Evolutionary conservation across 2,888 invertebrate species (phyloP).

Genomic region (Apotomis capreana): DNA sequence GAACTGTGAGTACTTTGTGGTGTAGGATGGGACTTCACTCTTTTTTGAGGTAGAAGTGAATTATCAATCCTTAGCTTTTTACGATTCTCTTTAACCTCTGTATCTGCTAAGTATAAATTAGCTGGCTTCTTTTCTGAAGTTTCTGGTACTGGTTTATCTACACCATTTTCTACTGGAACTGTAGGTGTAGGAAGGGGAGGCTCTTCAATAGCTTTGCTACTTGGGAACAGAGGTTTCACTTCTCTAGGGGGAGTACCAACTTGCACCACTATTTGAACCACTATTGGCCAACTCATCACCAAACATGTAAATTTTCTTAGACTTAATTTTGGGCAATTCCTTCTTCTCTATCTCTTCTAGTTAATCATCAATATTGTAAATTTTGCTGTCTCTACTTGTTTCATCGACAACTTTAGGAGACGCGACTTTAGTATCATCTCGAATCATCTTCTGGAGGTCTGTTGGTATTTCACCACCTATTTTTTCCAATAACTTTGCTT

Average conservation of each 20-base stretch:
- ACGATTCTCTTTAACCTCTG: slow-evolving; percentile 61
- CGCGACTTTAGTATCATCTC: slow-evolving; percentile 60
- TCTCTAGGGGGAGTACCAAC: slow-evolving; percentile 32
- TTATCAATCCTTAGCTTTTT: slow-evolving; percentile 77
- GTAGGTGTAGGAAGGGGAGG: slow-evolving; percentile 53
- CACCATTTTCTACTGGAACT: slow-evolving; percentile 52
- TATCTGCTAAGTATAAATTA: slow-evolving; percentile 69
- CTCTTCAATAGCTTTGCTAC: slow-evolving; percentile 56
- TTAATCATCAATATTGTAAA: slow-evolving; percentile 67
- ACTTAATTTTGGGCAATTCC: slow-evolving; percentile 67
- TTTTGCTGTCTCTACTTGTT: slow-evolving; percentile 49
- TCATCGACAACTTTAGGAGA: slow-evolving; percentile 58
- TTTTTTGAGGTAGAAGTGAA: slow-evolving; percentile 70
- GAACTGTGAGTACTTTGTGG: slow-evolving; percentile 75
- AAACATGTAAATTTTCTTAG: slow-evolving; percentile 57
- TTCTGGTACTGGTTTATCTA: slow-evolving; percentile 50
- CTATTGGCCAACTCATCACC: slow-evolving; percentile 46
- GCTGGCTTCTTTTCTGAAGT: slow-evolving; percentile 64
- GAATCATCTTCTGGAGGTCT: slow-evolving; percentile 75
- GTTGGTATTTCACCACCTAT: slow-evolving; percentile 80
- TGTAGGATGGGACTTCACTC: slow-evolving; percentile 65
- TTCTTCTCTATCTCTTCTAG: slow-evolving; percentile 74
- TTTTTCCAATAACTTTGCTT: slow-evolving; percentile 79
- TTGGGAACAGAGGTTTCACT: slow-evolving; percentile 57
- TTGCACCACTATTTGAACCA: slow-evolving; percentile 18